These are phyloP conservation scores for Danionella dracula DNA, from an alignment of 2,797 vertebrate genomes.

Conservation along the genomic window DNA sequence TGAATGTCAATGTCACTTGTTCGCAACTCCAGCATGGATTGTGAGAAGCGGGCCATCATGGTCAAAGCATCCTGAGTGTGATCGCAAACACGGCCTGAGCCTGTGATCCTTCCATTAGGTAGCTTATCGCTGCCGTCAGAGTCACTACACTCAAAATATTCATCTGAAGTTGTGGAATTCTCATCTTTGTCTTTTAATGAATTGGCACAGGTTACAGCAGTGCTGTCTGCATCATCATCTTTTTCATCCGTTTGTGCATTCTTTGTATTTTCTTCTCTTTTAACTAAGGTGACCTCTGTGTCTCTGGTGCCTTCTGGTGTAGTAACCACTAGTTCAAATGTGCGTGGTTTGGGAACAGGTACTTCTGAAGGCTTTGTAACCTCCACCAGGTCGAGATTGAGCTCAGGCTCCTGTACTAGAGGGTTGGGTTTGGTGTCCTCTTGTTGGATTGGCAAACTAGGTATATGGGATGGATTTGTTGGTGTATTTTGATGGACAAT, in stretches of 20 bases:
- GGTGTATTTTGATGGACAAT: not conserved
- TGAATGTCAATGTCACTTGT: slow-evolving; percentile 54
- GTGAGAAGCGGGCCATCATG: slow-evolving; percentile 75
- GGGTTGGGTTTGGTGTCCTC: not conserved
- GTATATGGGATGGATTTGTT: not conserved
- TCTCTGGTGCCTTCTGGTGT: slow-evolving; percentile 31
- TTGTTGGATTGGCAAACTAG: not conserved
- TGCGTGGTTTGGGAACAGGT: slow-evolving; percentile 85
- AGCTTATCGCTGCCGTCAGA: slow-evolving; percentile 35
- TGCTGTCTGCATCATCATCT: slow-evolving; percentile 65
- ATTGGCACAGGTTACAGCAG: slow-evolving; percentile 68
- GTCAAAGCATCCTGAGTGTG: slow-evolving; percentile 68
- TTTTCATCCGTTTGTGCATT: not conserved
- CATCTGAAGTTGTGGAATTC: slow-evolving; percentile 80
- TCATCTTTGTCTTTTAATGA: slow-evolving; percentile 67
- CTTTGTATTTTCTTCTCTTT: slow-evolving; percentile 38
- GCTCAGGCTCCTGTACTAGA: not conserved
- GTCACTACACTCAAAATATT: slow-evolving; percentile 77
- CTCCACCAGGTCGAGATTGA: not conserved
- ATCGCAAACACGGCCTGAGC: slow-evolving; percentile 51
- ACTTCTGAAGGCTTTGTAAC: slow-evolving; percentile 21
- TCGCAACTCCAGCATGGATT: slow-evolving; percentile 72
- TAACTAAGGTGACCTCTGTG: slow-evolving; percentile 58
- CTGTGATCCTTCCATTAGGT: slow-evolving; percentile 57
- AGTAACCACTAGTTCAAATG: slow-evolving; percentile 67